These are phyloP conservation scores for Phaonia tiefii DNA, from an alignment of 2,888 invertebrate genomes.

Conservation along the genomic window DNA sequence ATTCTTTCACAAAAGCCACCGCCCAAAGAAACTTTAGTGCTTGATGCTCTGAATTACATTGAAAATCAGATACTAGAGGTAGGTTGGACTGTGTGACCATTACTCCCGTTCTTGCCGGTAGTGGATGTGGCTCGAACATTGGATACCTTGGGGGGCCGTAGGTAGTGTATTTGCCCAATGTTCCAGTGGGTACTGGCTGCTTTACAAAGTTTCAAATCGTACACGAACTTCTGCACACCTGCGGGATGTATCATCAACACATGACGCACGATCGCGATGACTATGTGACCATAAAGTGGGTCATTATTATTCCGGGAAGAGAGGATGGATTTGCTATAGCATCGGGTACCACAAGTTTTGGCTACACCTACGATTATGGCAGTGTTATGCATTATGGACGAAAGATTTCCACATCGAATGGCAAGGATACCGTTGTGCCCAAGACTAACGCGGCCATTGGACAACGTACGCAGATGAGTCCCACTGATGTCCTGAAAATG, in stretches of 20 bases:
- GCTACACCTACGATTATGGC: constrained; percentile 87
- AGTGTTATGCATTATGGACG: constrained; percentile 90
- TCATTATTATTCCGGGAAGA: constrained; percentile 81
- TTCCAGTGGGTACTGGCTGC: constrained; percentile 72
- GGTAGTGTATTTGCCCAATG: constrained; percentile 70
- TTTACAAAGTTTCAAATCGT: constrained; percentile 82
- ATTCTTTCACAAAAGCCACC: too few relatives aligned
- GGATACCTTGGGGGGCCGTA: constrained; percentile 82
- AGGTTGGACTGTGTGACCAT: too few relatives aligned
- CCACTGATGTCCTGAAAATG: constrained; percentile 65
- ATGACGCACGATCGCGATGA: constrained; percentile 87
- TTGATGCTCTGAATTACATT: too few relatives aligned
- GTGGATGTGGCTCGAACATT: constrained; percentile 89
- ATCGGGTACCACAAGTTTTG: constrained; percentile 82
- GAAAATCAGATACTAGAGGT: too few relatives aligned
- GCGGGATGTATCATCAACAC: constrained; percentile 91
- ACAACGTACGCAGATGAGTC: constrained; percentile 69
- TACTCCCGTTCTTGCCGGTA: constrained; percentile 71
- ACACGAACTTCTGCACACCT: constrained; percentile 89
- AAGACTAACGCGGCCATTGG: constrained; percentile 68
- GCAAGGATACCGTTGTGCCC: constrained; percentile 85
- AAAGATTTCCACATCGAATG: constrained; percentile 86
- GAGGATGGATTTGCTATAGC: constrained; percentile 86
- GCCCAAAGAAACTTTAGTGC: too few relatives aligned
- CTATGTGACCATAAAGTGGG: constrained; percentile 82